Evolutionary conservation across 2,113 vertebrate species (phyloP), one percentile per base, ranked within the genome.

Genomic region (Ibidorhyncha struthersii): DNA sequence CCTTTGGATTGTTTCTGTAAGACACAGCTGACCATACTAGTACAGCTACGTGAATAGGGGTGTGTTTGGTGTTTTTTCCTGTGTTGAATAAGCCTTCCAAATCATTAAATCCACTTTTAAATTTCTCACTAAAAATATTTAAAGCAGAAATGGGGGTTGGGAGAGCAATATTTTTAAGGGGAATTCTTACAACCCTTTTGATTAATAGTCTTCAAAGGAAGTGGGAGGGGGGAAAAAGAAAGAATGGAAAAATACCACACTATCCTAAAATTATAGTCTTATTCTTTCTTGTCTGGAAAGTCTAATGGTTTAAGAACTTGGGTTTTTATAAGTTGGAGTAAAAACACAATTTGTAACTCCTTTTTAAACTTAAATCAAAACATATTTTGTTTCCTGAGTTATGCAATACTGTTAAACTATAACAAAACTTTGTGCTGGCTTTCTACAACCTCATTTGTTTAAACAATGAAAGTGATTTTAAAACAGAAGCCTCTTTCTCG

Each of bases 391-490:
- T 69, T 80, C 29, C 66, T 27, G 58, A 90, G 29, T 92, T 95
- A 65, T 32, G 69, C 66, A 88, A 13, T 79, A 10, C 36, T 67
- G 63, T 84, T 91, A 76, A 90, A 86, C 38, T 73, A 2, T 50
- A 79, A 30, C 71, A 86, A 73, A 89, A 43, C 53, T 95, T 26
- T 11, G 36, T 90, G 59, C 58, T 90, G 72, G 8, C 43, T 94
- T 87, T 53, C 40, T 72, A 12, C 53, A 70, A 6, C 0, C 0
- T 61, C 27, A 10, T 34, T 66, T 71, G 30, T 74, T 43, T 82
- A 86, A 90, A 74, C 58, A 97, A 65, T 21, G 45, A 86, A 96
- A 96, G 78, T 36, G 21, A 56, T 94, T 97, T 92, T 74, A 52
- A 65, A 81, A 26, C n/a, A 83, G 71, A 63, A 96, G 34, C 65